phyloP scores from a whole-genome alignment of 2,888 invertebrate genomes.

The Metalampra italica region DNA sequence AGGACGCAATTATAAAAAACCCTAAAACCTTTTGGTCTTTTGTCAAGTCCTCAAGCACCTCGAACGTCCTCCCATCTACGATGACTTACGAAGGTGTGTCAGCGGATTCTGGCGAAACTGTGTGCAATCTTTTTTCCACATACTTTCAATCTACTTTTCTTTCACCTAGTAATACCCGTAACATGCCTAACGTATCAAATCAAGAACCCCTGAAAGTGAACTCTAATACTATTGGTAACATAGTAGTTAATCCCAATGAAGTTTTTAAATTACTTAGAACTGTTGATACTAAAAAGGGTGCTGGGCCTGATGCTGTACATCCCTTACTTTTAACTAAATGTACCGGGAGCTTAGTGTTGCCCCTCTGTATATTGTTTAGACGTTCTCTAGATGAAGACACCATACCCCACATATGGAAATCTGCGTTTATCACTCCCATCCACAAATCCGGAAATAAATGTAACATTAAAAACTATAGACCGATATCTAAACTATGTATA shows the following conservation, averaged over 20 bases:
- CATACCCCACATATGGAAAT: not conserved
- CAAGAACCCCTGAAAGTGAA: not conserved
- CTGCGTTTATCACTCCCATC: not conserved
- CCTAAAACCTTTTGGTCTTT: not conserved
- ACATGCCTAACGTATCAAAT: not conserved
- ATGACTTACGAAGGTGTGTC: not conserved
- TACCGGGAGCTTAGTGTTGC: not conserved
- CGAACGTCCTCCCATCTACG: not conserved
- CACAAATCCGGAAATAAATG: not conserved
- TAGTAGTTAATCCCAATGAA: not conserved
- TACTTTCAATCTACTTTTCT: constrained; percentile 1
- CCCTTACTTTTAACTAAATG: not conserved
- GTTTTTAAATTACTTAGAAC: not conserved
- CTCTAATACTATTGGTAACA: not conserved
- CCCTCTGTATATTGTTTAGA: not conserved
- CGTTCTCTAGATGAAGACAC: not conserved
- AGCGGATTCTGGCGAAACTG: not conserved
- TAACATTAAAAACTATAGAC: too few species aligned
- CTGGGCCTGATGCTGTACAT: not conserved
- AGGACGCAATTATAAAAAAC: not conserved
- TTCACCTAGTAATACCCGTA: not conserved
- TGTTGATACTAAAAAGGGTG: not conserved
- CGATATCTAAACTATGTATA: not conserved
- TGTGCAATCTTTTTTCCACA: not conserved
- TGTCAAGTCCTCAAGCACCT: not conserved